phyloP scores from a whole-genome alignment of 1,140 invertebrate species.

The Pseudomyrmex sp. region DNA sequence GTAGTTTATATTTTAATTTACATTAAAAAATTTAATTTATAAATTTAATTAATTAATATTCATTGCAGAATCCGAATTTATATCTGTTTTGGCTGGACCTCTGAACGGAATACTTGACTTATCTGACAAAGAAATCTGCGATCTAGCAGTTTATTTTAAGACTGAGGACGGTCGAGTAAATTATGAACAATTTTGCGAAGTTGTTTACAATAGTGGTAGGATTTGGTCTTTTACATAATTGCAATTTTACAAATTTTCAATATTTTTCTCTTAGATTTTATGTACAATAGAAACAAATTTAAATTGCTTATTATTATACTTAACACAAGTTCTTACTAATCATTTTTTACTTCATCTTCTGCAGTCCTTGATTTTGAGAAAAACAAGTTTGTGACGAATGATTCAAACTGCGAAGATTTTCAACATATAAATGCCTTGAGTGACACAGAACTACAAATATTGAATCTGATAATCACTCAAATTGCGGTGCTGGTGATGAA shows the following conservation, averaged over 20 bases:
- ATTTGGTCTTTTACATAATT: constrained; percentile 23
- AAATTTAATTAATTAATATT: no score
- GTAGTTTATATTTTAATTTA: not conserved
- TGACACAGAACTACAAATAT: constrained; percentile 87
- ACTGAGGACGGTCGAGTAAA: constrained; percentile 90
- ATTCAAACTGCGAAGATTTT: constrained; percentile 88
- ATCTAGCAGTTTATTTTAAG: constrained; percentile 90
- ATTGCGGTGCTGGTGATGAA: constrained; percentile 87
- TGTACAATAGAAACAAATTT: not conserved
- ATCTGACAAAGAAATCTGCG: constrained; percentile 88
- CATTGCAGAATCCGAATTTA: constrained; percentile 87
- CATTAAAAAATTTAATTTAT: no score
- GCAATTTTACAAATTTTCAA: constrained; percentile 34
- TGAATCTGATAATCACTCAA: constrained; percentile 88
- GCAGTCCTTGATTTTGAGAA: constrained; percentile 84
- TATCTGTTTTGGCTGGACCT: constrained; percentile 88
- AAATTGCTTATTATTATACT: not conserved
- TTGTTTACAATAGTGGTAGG: constrained; percentile 87
- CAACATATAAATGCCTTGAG: constrained; percentile 87
- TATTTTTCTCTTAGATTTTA: not conserved
- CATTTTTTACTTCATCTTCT: not conserved
- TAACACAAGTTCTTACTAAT: no score
- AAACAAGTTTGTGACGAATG: constrained; percentile 84
- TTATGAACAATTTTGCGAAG: constrained; percentile 89
- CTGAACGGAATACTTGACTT: constrained; percentile 88